Evolutionary conservation across 2,888 invertebrate genomes (phyloP).

Genomic region (Panzeria rudis): DNA sequence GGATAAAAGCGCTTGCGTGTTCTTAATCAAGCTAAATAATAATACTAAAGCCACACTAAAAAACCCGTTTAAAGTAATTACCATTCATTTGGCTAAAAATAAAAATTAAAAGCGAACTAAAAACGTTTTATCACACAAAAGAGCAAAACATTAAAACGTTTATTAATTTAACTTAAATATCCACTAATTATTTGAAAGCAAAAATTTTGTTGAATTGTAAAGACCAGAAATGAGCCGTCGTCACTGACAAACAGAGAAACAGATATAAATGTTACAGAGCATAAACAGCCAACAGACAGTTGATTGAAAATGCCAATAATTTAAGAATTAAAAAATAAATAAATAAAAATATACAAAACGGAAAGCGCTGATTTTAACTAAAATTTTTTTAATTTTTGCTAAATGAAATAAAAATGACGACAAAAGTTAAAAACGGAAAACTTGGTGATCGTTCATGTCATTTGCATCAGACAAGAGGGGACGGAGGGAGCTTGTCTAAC

Average conservation of each 20-base stretch:
- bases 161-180: conserved; percentile 47
- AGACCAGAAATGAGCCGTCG: conserved; percentile 14
- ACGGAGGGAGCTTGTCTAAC: neutral
- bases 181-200: conserved; percentile 55
- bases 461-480: neutral
- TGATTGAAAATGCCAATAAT: conserved; percentile 54
- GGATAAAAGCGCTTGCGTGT: conserved; percentile 14
- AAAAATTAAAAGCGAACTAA: conserved; percentile 13
- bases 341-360: conserved; percentile 19
- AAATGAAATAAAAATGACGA: conserved; percentile 22
- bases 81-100: conserved; percentile 46
- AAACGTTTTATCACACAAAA: conserved; percentile 32
- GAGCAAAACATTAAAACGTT: conserved; percentile 29
- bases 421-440: conserved; percentile 12
- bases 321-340: conserved; percentile 1
- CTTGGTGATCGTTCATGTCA: neutral
- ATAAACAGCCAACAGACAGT: conserved; percentile 30
- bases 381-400: conserved; percentile 14
- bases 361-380: conserved; percentile 29
- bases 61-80: conserved; percentile 43
- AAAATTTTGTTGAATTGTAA: conserved; percentile 28
- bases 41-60: neutral
- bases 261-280: conserved; percentile 27
- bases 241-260: neutral
- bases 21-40: neutral